phyloP scores from a whole-genome alignment of 2,797 vertebrate species.

The Characodon lateralis region DNA sequence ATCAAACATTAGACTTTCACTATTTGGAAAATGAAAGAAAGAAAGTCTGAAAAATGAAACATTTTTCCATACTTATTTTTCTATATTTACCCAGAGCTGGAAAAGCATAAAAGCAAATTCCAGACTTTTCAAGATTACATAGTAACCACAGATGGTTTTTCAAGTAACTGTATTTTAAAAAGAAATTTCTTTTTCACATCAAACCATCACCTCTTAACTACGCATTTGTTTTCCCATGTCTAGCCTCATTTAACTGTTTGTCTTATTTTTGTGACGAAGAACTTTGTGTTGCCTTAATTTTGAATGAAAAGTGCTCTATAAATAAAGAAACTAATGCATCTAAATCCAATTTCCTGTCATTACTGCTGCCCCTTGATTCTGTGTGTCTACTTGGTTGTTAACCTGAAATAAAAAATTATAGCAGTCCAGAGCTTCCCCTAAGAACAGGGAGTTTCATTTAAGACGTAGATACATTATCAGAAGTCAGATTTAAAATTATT shows the following conservation, averaged over 20 bases:
- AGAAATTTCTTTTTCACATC: not conserved
- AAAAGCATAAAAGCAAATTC: too few relatives aligned
- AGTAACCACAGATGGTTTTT: too few relatives aligned
- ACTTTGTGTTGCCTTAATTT: not conserved
- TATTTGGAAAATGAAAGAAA: not conserved
- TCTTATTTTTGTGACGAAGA: not conserved
- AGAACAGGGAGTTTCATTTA: not conserved
- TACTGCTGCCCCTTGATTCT: not conserved
- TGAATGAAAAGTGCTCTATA: not conserved
- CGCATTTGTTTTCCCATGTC: not conserved
- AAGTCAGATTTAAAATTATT: not conserved
- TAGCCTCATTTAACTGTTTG: not conserved
- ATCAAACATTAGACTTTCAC: not conserved
- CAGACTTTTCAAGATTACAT: too few relatives aligned
- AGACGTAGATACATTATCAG: not conserved
- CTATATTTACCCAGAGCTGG: too few relatives aligned
- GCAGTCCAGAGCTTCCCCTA: not conserved
- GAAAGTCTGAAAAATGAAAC: not conserved
- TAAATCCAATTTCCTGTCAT: not conserved
- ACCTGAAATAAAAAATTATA: not conserved
- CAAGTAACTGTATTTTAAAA: too few relatives aligned
- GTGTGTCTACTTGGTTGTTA: not conserved
- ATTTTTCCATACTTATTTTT: not conserved
- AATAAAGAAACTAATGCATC: not conserved
- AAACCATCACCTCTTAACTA: not conserved